Conservation (phyloP, 2,797 vertebrate genomes). For the Gallirallus australis region DNA sequence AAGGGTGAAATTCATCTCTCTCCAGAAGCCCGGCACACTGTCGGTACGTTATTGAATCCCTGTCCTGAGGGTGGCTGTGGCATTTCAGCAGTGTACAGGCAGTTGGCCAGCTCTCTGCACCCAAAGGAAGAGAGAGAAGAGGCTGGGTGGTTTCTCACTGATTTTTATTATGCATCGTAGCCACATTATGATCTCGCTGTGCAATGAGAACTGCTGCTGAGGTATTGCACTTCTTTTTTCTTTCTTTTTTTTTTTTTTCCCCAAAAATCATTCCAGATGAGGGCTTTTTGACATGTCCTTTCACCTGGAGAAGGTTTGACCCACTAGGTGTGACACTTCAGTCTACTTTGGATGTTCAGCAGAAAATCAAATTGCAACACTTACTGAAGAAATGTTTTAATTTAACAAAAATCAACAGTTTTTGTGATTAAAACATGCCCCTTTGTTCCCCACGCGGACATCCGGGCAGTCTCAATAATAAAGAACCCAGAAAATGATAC, state of each 20-base stretch:
- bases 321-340: neutral
- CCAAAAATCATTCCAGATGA: neutral
- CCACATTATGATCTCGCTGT: neutral
- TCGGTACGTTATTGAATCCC: neutral
- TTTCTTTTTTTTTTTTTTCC: too few relatives aligned
- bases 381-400: neutral
- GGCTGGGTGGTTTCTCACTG: neutral
- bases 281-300: neutral
- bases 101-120: slow-evolving; percentile 42
- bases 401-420: neutral
- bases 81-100: slow-evolving; percentile 49
- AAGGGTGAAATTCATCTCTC: slow-evolving; percentile 47
- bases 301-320: neutral
- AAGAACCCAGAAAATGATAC: neutral
- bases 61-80: slow-evolving; percentile 53
- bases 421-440: neutral
- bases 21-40: neutral
- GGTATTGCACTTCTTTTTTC: neutral
- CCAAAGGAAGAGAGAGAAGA: slow-evolving; percentile 8
- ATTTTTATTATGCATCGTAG: neutral
- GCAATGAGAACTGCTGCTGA: neutral
- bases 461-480: neutral
- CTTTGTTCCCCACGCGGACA: neutral
- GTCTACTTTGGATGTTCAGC: neutral
- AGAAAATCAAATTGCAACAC: neutral